Evolutionary conservation across 2,888 invertebrate species (phyloP).

Genomic region (Prenolepis imparis): DNA sequence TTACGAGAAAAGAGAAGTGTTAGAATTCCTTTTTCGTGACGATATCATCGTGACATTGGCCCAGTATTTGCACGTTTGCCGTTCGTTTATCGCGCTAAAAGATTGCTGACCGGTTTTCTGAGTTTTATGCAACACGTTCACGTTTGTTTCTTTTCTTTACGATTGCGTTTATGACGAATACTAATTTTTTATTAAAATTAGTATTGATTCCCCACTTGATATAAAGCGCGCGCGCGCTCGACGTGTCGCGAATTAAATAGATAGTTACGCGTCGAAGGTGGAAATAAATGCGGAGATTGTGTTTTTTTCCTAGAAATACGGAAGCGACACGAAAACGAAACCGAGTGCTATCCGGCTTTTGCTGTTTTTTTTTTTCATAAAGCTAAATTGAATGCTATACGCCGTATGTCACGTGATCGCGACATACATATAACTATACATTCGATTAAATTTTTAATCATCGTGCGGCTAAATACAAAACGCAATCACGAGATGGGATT

Average conservation of each 20-base stretch:
- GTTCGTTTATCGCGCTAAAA: not conserved
- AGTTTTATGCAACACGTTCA: not conserved
- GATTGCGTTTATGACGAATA: not conserved
- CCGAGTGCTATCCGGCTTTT: conserved; percentile 10
- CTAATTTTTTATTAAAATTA: conserved; percentile 15
- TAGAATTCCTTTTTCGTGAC: not conserved
- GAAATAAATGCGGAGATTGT: conserved; percentile 32
- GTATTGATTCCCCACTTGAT: not conserved
- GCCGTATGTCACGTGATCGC: conserved; percentile 8
- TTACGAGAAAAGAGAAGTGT: conserved; percentile 1
- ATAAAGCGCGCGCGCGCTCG: not conserved
- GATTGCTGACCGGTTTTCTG: not conserved
- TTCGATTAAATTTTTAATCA: conserved; percentile 41
- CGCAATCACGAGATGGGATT: not conserved
- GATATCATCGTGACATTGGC: not conserved
- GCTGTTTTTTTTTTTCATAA: conserved; percentile 34
- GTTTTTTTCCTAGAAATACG: conserved; percentile 29
- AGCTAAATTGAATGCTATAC: conserved; percentile 24
- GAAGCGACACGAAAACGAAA: conserved; percentile 35
- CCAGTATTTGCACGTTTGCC: not conserved
- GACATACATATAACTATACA: not conserved
- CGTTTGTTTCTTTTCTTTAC: not conserved
- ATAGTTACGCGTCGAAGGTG: not conserved
- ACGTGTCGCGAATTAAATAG: conserved; percentile 2
- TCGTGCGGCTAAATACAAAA: conserved; percentile 3